Evolutionary conservation across 2,797 vertebrate species (phyloP), one percentile per base, ranked within the genome.

Genomic region (Champsocephalus gunnari): DNA sequence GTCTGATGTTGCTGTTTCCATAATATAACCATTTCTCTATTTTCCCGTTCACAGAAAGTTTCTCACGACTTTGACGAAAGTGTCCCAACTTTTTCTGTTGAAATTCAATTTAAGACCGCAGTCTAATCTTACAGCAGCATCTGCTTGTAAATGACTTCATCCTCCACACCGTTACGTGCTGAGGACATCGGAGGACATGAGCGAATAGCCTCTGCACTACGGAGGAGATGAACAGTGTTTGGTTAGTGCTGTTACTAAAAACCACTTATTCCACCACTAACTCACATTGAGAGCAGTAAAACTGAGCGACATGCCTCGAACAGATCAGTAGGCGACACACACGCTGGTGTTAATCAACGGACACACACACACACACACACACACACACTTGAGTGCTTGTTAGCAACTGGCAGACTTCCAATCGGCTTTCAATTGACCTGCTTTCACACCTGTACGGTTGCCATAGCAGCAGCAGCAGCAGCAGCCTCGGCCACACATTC

Each of bases 361-460:
- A 75, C 66, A 59, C 53, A 49, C 64, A 62, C 73, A 71, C 19
- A 80, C 19, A 56, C 47, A 62, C 48, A 66, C 65, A 59, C 34
- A 43, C 73, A 69, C 28, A 41, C 77, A 74, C 67, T 64, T 71
- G 63, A 77, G 44, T 38, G 73, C 69, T 62, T 49, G 24, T 19
- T 24, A 49, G 48, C 41, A 43, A n/a, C 49, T 82, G 83, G 77
- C 80, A 17, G 49, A 11, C 7, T 2, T 55, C 79, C 68, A 57
- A 79, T 38, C 12, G 9, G 80, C 86, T 75, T 86, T 85, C 83
- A 67, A 89, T 88, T 93, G 89, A 93, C 92, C 89, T 74, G 88
- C 86, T 89, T 91, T 71, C 87, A 88, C 92, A 94, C 92, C 93
- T 94, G 91, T 88, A 63, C 1, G 65, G 89, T 93, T 83, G 58